Conservation (phyloP, 2,888 invertebrate genomes). For the Leucophenga maculata region DNA sequence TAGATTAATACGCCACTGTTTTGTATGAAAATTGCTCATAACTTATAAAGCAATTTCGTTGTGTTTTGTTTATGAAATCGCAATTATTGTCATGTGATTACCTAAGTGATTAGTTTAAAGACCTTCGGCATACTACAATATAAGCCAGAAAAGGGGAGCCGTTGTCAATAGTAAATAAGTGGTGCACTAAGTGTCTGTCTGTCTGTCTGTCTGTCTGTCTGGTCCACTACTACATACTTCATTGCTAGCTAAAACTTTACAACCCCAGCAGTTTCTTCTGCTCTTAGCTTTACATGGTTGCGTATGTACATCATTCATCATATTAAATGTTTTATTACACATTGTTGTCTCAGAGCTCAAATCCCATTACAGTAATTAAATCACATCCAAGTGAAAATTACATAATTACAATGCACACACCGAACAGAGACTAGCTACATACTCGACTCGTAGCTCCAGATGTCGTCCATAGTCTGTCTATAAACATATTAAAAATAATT, state of each 20-base stretch:
- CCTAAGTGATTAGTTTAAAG: constrained; percentile 7
- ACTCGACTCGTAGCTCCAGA: constrained; percentile 42
- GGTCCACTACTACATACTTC: too few relatives aligned
- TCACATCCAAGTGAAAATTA: constrained; percentile 70
- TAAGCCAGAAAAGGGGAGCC: neutral
- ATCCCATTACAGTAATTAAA: constrained; percentile 72
- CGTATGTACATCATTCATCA: constrained; percentile 65
- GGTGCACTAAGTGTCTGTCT: too few relatives aligned
- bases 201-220: too few relatives aligned
- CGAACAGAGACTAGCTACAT: constrained; percentile 6
- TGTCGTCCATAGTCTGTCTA: constrained; percentile 47
- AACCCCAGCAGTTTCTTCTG: neutral
- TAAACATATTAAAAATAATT: constrained; percentile 72
- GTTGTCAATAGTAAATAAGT: neutral
- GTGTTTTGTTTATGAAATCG: constrained; percentile 1
- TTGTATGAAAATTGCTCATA: too few relatives aligned
- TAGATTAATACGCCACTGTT: too few relatives aligned
- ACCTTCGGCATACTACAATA: neutral
- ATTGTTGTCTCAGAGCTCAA: constrained; percentile 53
- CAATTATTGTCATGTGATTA: constrained; percentile 22
- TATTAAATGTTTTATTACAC: constrained; percentile 71
- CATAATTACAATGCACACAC: constrained; percentile 61
- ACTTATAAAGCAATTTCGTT: neutral
- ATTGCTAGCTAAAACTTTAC: too few relatives aligned
- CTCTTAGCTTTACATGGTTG: constrained; percentile 31